These are phyloP conservation scores for Auanema freiburgensis DNA, from an alignment of 2,888 invertebrate genomes.

Conservation along the genomic window DNA sequence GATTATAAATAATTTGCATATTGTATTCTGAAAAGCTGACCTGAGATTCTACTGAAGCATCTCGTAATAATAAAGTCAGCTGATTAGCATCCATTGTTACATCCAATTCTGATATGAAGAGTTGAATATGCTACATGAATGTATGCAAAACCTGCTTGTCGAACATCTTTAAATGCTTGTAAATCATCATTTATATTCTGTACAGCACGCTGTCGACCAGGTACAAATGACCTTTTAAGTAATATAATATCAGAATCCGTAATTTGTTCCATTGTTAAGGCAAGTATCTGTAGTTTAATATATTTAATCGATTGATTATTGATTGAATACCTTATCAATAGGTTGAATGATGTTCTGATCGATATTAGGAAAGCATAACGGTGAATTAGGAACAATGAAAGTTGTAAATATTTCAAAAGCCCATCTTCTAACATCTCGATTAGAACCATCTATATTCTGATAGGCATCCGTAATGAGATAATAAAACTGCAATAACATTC, in stretches of 20 bases:
- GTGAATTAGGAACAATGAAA: conserved; percentile 63
- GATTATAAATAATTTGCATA: background rate
- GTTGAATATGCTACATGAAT: background rate
- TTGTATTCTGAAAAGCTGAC: background rate
- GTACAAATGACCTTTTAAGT: conserved; percentile 75
- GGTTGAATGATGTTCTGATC: conserved; percentile 58
- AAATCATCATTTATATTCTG: conserved; percentile 80
- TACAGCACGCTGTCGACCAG: conserved; percentile 81
- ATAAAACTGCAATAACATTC: conserved; percentile 70
- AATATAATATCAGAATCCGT: conserved; percentile 56
- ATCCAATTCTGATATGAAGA: background rate
- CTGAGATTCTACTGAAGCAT: background rate
- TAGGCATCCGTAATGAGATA: conserved; percentile 87
- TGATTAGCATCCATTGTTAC: background rate
- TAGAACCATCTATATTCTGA: conserved; percentile 73
- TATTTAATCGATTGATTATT: background rate
- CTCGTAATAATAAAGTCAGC: background rate
- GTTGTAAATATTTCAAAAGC: conserved; percentile 78
- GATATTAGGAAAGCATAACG: conserved; percentile 56
- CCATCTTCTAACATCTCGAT: conserved; percentile 93
- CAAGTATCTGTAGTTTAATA: conserved; percentile 55
- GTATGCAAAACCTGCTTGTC: conserved; percentile 65
- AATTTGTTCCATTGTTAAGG: conserved; percentile 49
- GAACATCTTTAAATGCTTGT: conserved; percentile 83
- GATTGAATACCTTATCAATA: conserved; percentile 52